Conservation (phyloP, 2,888 invertebrate genomes). For the Alitta virens region DNA sequence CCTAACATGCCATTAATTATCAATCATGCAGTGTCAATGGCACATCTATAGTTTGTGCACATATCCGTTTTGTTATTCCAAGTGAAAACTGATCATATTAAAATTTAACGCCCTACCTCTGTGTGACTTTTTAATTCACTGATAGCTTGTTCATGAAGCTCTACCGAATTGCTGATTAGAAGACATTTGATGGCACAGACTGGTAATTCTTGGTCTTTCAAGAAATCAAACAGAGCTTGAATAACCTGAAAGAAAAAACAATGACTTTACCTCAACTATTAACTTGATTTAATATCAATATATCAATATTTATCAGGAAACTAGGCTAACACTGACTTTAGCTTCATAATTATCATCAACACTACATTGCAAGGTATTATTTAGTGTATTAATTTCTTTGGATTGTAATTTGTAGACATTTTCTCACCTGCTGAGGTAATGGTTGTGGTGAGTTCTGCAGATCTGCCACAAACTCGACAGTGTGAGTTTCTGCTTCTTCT, state of each 20-base stretch:
- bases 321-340: no score
- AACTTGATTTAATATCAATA: no score
- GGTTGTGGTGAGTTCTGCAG: not conserved
- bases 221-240: slow-evolving; percentile 29
- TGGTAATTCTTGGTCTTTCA: slow-evolving; percentile 24
- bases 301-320: no score
- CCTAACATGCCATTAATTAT: no score
- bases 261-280: no score
- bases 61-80: no score
- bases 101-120: not conserved
- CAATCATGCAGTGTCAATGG: no score
- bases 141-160: not conserved
- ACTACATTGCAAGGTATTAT: no score
- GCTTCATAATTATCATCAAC: no score
- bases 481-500: not conserved
- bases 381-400: no score
- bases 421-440: slow-evolving; percentile 4
- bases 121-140: not conserved
- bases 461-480: slow-evolving; percentile 5
- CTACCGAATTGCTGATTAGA: not conserved
- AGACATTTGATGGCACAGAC: not conserved
- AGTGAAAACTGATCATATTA: no score
- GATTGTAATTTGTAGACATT: not conserved
- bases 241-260: slow-evolving; percentile 37
- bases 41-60: no score